phyloP scores from a whole-genome alignment of 2,797 vertebrate species.

The Poeciliopsis presidionis region DNA sequence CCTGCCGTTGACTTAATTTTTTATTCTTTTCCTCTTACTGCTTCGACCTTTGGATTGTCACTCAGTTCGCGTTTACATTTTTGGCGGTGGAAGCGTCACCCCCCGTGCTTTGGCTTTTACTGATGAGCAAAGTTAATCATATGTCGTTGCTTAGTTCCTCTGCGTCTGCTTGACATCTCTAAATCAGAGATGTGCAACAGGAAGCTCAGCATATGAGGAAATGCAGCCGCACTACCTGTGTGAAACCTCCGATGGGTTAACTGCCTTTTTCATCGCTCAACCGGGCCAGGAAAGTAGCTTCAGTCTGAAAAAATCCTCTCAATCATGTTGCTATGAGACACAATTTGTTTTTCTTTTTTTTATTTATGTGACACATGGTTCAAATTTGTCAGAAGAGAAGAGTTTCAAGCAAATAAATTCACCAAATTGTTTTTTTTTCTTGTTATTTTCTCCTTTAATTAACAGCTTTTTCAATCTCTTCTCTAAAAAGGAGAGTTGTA shows the following conservation, averaged over 20 bases:
- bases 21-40: background rate
- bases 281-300: constrained; percentile 9
- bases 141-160: background rate
- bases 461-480: background rate
- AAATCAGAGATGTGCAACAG: constrained; percentile 25
- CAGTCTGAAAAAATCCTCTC: background rate
- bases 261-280: constrained; percentile 2
- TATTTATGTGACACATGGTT: background rate
- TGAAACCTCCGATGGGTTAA: constrained; percentile 7
- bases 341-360: background rate
- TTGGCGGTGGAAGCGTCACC: background rate
- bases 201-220: constrained; percentile 11
- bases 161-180: background rate
- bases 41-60: background rate
- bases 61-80: background rate
- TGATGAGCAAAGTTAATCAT: background rate
- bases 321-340: background rate
- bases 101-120: background rate
- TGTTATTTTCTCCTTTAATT: background rate
- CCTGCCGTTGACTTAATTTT: background rate
- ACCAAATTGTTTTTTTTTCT: background rate
- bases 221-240: background rate
- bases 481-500: background rate
- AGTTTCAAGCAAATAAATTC: background rate
- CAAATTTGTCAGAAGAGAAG: background rate